Evolutionary conservation across 2,113 vertebrate species (phyloP).

Genomic region (Lophochroa leadbeateri): DNA sequence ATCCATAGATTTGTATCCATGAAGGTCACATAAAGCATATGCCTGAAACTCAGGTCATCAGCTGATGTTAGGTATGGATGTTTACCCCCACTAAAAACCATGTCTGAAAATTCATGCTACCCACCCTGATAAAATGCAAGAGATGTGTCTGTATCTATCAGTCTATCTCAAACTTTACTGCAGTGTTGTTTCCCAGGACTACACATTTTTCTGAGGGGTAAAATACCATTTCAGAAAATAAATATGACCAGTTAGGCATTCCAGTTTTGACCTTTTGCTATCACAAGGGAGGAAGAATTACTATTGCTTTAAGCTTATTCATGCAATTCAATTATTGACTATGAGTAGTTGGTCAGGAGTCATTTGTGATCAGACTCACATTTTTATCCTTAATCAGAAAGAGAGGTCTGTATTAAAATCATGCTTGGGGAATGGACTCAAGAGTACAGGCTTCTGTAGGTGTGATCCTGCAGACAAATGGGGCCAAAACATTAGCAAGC

Average conservation of each 20-base stretch:
- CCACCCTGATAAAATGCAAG: not conserved
- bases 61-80: not conserved
- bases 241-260: not conserved
- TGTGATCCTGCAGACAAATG: not conserved
- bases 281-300: not conserved
- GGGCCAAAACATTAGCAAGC: not conserved
- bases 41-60: not conserved
- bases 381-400: not conserved
- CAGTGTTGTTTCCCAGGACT: not conserved
- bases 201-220: not conserved
- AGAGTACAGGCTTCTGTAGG: not conserved
- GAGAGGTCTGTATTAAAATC: not conserved
- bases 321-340: not conserved
- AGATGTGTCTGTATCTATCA: not conserved
- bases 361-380: not conserved
- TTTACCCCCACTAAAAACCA: not conserved
- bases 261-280: not conserved
- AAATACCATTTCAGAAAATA: not conserved
- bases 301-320: not conserved
- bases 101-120: not conserved
- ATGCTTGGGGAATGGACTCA: not conserved
- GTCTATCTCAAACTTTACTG: not conserved
- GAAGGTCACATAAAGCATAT: not conserved
- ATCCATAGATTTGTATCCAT: not conserved
- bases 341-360: not conserved